Evolutionary conservation across 2,888 invertebrate genomes (phyloP).

Genomic region (Habroteleia sp.): DNA sequence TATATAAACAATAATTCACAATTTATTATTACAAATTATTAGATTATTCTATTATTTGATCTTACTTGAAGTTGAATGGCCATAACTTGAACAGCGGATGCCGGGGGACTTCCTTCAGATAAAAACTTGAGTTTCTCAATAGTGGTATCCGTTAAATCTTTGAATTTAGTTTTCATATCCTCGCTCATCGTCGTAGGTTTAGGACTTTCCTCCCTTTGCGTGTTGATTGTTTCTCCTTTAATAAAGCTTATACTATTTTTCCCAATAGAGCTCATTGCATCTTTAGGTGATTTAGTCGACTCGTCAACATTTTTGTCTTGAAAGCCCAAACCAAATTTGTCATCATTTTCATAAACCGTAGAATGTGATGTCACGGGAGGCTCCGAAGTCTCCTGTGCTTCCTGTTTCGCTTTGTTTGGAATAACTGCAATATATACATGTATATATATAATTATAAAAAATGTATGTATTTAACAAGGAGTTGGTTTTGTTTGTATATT

Average conservation of each 20-base stretch:
- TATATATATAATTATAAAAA: too few relatives aligned
- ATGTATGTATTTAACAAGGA: too few relatives aligned
- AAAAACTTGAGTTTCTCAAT: conserved; percentile 84
- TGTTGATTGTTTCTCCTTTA: conserved; percentile 74
- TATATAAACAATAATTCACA: too few relatives aligned
- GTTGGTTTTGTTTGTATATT: too few relatives aligned
- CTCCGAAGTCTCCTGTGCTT: conserved; percentile 65
- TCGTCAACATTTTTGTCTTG: conserved; percentile 62
- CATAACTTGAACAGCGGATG: conserved; percentile 84
- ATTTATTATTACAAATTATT: too few relatives aligned
- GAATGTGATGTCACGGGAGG: conserved; percentile 8
- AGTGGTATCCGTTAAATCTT: conserved; percentile 81
- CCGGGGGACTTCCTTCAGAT: conserved; percentile 82
- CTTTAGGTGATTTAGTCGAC: conserved; percentile 53
- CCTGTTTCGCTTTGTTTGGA: conserved; percentile 68
- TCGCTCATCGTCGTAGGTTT: conserved; percentile 35
- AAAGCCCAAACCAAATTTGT: conserved; percentile 78
- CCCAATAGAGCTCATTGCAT: conserved; percentile 26
- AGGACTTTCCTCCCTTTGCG: conserved; percentile 57
- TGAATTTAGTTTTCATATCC: conserved; percentile 73
- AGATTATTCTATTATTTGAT: too few relatives aligned
- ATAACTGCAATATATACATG: conserved; percentile 70
- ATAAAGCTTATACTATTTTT: conserved; percentile 67
- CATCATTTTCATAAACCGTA: conserved; percentile 66
- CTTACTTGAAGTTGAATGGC: conserved; percentile 84